Percentiles rank a stretch among this genome's conserved stretches.
Conservation (phyloP, 2,888 invertebrate species). For the Nomada flava region DNA sequence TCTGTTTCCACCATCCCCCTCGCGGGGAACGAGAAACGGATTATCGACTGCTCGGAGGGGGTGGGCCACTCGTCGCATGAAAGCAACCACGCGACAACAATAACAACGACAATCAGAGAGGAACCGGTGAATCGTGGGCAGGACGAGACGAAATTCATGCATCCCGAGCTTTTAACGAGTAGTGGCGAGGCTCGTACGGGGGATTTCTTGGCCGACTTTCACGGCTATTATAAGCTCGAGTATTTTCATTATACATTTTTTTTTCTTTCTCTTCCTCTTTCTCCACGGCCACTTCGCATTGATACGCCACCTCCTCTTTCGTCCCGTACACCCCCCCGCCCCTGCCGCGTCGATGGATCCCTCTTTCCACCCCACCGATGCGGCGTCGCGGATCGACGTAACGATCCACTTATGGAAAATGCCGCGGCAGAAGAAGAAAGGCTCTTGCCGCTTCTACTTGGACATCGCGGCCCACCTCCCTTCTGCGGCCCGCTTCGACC, state of each 20-base stretch:
- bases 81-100: slow-evolving; percentile 41
- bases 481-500: background rate
- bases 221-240: slow-evolving; percentile 62
- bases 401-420: slow-evolving; percentile 76
- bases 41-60: slow-evolving; percentile 14
- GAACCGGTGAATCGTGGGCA: background rate
- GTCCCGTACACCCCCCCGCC: background rate
- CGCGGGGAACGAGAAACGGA: slow-evolving; percentile 14
- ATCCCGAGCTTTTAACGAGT: slow-evolving; percentile 50
- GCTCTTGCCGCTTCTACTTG: slow-evolving; percentile 71
- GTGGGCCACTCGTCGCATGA: slow-evolving; percentile 15
- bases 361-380: slow-evolving; percentile 48
- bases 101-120: slow-evolving; percentile 29
- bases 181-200: slow-evolving; percentile 21
- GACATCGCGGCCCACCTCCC: slow-evolving; percentile 53
- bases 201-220: slow-evolving; percentile 62
- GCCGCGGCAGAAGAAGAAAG: slow-evolving; percentile 70
- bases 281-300: slow-evolving; percentile 63
- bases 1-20: background rate
- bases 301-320: slow-evolving; percentile 46
- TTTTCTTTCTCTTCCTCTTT: slow-evolving; percentile 29
- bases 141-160: slow-evolving; percentile 47
- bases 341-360: slow-evolving; percentile 26
- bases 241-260: slow-evolving; percentile 65
- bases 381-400: slow-evolving; percentile 68